These are phyloP conservation scores for Masnerella sp. DNA, from an alignment of 2,888 invertebrate genomes.

Conservation along the genomic window DNA sequence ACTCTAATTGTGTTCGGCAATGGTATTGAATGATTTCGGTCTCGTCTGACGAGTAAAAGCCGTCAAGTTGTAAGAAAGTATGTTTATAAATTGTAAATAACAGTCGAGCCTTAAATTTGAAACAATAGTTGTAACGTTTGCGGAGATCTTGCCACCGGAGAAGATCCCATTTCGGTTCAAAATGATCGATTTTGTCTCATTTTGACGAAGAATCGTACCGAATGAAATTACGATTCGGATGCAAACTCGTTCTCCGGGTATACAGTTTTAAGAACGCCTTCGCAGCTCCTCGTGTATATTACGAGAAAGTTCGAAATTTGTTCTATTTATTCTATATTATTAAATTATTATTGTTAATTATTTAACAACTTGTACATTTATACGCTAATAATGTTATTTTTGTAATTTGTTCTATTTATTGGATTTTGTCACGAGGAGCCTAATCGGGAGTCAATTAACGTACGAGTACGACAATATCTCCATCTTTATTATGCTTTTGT, in stretches of 20 bases:
- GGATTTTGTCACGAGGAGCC: constrained; percentile 57
- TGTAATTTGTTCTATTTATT: constrained; percentile 46
- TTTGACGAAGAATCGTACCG: background rate
- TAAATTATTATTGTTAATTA: constrained; percentile 21
- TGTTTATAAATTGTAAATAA: constrained; percentile 66
- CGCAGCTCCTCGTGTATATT: constrained; percentile 52
- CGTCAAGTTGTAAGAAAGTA: constrained; percentile 55
- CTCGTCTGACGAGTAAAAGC: constrained; percentile 34
- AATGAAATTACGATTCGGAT: constrained; percentile 33
- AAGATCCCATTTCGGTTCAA: background rate
- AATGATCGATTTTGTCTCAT: background rate
- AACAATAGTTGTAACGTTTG: constrained; percentile 46
- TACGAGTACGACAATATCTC: constrained; percentile 67
- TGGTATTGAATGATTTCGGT: constrained; percentile 45
- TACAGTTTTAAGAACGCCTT: constrained; percentile 55
- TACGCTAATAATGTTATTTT: constrained; percentile 40
- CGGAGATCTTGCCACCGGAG: constrained; percentile 68
- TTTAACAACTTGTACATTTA: constrained; percentile 40
- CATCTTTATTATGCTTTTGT: constrained; percentile 27
- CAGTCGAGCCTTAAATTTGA: constrained; percentile 51
- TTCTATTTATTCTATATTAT: too few relatives aligned
- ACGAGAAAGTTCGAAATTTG: too few relatives aligned
- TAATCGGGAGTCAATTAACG: constrained; percentile 73
- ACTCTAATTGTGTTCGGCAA: constrained; percentile 59
- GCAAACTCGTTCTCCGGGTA: background rate